Percentiles rank a stretch among this genome's conserved stretches.
phyloP scores from a whole-genome alignment of 2,113 vertebrate species.

The Capricornis sumatraensis region DNA sequence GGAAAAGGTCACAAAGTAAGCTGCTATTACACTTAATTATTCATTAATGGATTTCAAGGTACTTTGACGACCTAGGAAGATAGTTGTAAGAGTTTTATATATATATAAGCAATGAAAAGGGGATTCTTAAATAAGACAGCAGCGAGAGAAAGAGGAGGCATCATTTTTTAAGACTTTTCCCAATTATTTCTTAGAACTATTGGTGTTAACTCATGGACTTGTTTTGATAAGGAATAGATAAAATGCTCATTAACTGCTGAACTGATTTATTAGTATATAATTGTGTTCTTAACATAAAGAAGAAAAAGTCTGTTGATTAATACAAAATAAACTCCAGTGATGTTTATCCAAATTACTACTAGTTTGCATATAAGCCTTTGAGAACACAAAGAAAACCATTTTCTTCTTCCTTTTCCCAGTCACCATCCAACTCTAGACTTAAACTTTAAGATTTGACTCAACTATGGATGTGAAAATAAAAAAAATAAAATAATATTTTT shows the following conservation, averaged over 20 bases:
- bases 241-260: neutral
- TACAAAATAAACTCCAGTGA: neutral
- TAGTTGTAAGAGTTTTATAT: neutral
- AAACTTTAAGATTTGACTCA: neutral
- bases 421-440: neutral
- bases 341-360: neutral
- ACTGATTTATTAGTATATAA: neutral
- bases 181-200: neutral
- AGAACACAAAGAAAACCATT: neutral
- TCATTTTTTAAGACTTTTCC: neutral
- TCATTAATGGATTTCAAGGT: neutral
- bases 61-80: neutral
- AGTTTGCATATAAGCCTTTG: neutral
- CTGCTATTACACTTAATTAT: neutral
- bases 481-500: conserved; percentile 10
- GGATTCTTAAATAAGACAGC: neutral
- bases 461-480: neutral
- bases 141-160: neutral
- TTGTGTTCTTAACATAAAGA: neutral
- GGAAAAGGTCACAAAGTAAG: neutral
- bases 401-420: neutral
- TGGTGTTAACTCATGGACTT: neutral
- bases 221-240: neutral
- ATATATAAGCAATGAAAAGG: neutral
- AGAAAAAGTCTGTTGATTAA: neutral